These are phyloP conservation scores for Dimorphilus gyrociliatus DNA, from an alignment of 2,888 invertebrate species.

Conservation along the genomic window DNA sequence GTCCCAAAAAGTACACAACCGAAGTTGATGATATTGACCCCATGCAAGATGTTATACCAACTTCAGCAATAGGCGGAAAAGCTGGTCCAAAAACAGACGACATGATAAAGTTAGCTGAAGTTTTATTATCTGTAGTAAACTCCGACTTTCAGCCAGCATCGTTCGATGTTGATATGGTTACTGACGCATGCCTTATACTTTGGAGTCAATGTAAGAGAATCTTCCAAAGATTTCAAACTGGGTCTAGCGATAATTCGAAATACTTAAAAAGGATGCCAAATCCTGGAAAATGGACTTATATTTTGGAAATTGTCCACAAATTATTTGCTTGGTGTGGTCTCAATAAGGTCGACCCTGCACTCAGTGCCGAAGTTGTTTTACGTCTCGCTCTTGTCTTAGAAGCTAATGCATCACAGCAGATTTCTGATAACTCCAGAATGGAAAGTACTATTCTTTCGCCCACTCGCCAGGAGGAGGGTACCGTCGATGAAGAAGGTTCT, in stretches of 20 bases:
- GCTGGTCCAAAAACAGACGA: slow-evolving; percentile 17
- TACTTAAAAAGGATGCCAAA: slow-evolving; percentile 34
- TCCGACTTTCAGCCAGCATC: slow-evolving; percentile 19
- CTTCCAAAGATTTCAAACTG: slow-evolving; percentile 34
- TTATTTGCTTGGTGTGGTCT: slow-evolving; percentile 33
- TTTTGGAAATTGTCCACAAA: slow-evolving; percentile 31
- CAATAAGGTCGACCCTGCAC: slow-evolving; percentile 29
- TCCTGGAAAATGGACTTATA: slow-evolving; percentile 34
- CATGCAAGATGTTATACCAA: too few relatives aligned
- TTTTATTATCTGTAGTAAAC: slow-evolving; percentile 23
- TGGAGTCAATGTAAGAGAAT: slow-evolving; percentile 35
- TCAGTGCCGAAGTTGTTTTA: slow-evolving; percentile 33
- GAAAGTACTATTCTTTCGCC: slow-evolving; percentile 1
- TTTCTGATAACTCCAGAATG: slow-evolving; percentile 8
- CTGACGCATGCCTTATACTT: slow-evolving; percentile 30
- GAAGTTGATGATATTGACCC: too few relatives aligned
- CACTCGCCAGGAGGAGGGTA: too few relatives aligned
- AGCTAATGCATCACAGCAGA: slow-evolving; percentile 24
- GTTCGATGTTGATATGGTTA: slow-evolving; percentile 30
- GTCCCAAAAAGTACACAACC: too few relatives aligned
- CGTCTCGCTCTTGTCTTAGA: slow-evolving; percentile 32
- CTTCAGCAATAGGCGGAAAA: too few relatives aligned
- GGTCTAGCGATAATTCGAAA: slow-evolving; percentile 29
- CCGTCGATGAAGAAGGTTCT: too few relatives aligned
- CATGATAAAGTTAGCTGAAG: slow-evolving; percentile 24